Base-by-base conservation (phyloP, 2,888 invertebrate species). In the Diarsia rubi region DNA sequence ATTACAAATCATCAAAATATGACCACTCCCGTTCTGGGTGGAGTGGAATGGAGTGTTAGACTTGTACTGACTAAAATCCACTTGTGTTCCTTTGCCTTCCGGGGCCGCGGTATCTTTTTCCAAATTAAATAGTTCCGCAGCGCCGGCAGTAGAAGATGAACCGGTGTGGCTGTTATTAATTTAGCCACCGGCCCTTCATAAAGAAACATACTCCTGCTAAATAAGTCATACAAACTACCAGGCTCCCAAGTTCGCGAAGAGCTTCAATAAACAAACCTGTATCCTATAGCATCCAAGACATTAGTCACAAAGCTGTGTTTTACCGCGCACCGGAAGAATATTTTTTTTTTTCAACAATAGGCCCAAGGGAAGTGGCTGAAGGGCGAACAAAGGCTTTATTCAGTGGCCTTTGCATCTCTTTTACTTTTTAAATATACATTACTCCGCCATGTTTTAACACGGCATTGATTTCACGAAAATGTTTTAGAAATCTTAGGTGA, bases 311-410 rank as follows among this genome's bases (percentile, higher is more conserved):
- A 75, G 79, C 64, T 73, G 73, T 75, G 65, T 79, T 75, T 81
- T 73, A 67, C 52, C 80, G 79, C 73, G 68, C 83, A 72, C 74
- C 37, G 62, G 69, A 52, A 49, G 62, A 81, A 77, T 78, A 47
- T 80, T 74, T 80, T 83, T 86, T 79, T 81, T 83, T 78, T 68
- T 24, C 73, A 76, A 89, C 88, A 90, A 90, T 84, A 74, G 83
- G 69, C 74, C 73, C 77, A 85, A 86, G 84, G 84, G 88, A 87
- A 88, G 85, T 85, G 78, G 75, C 86, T 81, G 82, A 79, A 86
- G 63, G 68, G 79, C 72, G 82, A 88, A 90, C 88, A 89, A 89
- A 82, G 67, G 78, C 85, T 82, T 88, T 87, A 85, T 90, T 86
- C 82, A 75, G 75, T 77, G 73, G 67, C 73, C 54, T 78, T 79